Evolutionary conservation across 1,140 invertebrate genomes (phyloP).

Genomic region (Batillaria attramentaria): DNA sequence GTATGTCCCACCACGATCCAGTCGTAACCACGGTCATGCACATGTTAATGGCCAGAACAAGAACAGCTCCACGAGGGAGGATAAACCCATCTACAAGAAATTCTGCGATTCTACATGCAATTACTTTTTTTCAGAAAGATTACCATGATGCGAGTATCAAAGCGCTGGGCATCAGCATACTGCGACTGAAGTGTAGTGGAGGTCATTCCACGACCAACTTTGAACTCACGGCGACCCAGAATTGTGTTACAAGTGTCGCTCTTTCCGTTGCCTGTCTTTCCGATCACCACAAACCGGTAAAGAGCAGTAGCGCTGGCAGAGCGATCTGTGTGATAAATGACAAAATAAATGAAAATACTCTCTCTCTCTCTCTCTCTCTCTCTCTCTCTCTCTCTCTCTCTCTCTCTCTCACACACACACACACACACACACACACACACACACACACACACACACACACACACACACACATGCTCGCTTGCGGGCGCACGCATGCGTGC

Average conservation of each 20-base stretch:
- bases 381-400: background rate
- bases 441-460: constrained; percentile 5
- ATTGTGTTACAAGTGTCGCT: constrained; percentile 45
- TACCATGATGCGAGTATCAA: background rate
- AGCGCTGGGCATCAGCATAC: background rate
- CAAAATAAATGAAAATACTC: too few relatives aligned
- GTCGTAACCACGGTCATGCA: too few relatives aligned
- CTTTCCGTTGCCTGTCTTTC: constrained; percentile 49
- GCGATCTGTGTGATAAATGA: too few relatives aligned
- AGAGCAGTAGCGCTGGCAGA: too few relatives aligned
- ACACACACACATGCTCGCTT: background rate
- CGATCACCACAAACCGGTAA: too few relatives aligned
- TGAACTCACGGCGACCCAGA: constrained; percentile 28
- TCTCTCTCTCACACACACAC: background rate
- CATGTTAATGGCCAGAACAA: too few relatives aligned
- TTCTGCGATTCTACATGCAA: background rate
- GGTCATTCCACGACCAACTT: background rate
- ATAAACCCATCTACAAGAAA: too few relatives aligned
- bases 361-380: background rate
- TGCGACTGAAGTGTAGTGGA: background rate
- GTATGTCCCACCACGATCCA: too few relatives aligned
- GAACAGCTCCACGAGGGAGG: too few relatives aligned
- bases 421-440: background rate
- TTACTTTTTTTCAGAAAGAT: background rate
- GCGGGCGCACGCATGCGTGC: background rate